phyloP scores from a whole-genome alignment of 2,797 vertebrate species.

The Chelon labrosus region DNA sequence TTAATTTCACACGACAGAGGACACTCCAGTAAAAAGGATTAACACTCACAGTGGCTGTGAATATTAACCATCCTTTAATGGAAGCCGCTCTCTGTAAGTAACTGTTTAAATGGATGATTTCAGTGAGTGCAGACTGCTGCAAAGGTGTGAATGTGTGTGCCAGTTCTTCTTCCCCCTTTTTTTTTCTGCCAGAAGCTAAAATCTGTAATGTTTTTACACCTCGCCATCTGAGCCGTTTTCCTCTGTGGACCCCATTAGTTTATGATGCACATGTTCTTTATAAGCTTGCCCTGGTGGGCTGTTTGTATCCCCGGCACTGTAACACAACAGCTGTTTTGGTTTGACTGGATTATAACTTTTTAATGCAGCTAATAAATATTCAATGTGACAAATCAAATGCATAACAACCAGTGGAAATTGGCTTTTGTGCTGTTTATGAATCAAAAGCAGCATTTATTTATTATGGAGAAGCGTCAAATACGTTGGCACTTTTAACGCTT shows the following conservation, averaged over 20 bases:
- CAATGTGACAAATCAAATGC: constrained; percentile 26
- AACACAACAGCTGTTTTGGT: constrained; percentile 45
- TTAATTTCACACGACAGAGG: constrained; percentile 20
- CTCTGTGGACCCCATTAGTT: constrained; percentile 49
- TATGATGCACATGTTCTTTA: constrained; percentile 42
- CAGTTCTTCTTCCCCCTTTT: constrained; percentile 8
- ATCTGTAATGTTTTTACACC: constrained; percentile 45
- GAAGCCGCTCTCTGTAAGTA: constrained; percentile 37
- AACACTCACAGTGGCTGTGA: constrained; percentile 19
- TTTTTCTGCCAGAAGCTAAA: constrained; percentile 29
- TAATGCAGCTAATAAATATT: constrained; percentile 43
- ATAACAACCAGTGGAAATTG: constrained; percentile 2
- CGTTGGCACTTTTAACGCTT: not conserved
- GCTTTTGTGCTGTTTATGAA: constrained; percentile 17
- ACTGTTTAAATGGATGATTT: constrained; percentile 59
- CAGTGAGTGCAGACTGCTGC: constrained; percentile 43
- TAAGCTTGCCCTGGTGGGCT: constrained; percentile 37
- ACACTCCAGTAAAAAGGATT: constrained; percentile 32
- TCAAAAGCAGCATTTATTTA: constrained; percentile 1
- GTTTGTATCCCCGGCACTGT: constrained; percentile 23
- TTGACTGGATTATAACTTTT: constrained; percentile 51
- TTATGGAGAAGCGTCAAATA: constrained; percentile 1
- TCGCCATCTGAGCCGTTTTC: constrained; percentile 41
- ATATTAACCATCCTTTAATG: constrained; percentile 55
- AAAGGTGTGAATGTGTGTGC: constrained; percentile 14